Conservation (phyloP, 2,113 vertebrate genomes). For the Lates calcarifer region DNA sequence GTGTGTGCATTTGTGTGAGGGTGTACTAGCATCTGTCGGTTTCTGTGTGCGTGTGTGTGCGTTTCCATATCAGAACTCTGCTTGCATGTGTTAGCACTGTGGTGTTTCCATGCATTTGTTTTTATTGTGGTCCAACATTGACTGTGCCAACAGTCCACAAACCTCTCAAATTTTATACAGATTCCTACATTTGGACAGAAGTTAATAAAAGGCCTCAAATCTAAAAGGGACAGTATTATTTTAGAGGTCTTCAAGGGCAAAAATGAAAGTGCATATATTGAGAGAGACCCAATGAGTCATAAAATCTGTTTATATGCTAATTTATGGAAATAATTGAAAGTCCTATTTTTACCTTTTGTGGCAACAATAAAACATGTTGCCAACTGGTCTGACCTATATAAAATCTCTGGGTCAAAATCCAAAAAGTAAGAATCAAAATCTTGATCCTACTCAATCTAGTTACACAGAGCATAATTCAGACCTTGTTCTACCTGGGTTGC, state of each 20-base stretch:
- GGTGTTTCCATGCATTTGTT: constrained; percentile 8
- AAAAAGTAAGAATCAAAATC: background rate
- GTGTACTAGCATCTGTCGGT: constrained; percentile 49
- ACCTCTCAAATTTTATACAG: background rate
- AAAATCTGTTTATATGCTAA: background rate
- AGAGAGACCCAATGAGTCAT: background rate
- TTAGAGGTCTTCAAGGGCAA: background rate
- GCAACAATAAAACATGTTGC: background rate
- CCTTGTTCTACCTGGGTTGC: background rate
- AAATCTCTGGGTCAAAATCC: background rate
- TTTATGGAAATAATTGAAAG: background rate
- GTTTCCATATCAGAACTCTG: constrained; percentile 14
- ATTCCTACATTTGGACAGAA: background rate
- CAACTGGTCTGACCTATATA: background rate
- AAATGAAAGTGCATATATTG: background rate
- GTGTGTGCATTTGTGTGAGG: constrained; percentile 6
- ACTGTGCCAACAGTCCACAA: constrained; percentile 4
- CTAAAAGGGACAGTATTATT: background rate
- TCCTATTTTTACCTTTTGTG: background rate
- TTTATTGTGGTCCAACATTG: background rate
- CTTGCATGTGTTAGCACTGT: background rate
- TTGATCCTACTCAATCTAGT: background rate
- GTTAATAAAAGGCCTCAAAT: background rate
- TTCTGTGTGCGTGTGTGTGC: constrained; percentile 25
- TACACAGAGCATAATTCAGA: background rate